Evolutionary conservation across 2,797 vertebrate species (phyloP), one percentile per base, ranked within the genome.

Genomic region (Parotocinclus haroldoi): DNA sequence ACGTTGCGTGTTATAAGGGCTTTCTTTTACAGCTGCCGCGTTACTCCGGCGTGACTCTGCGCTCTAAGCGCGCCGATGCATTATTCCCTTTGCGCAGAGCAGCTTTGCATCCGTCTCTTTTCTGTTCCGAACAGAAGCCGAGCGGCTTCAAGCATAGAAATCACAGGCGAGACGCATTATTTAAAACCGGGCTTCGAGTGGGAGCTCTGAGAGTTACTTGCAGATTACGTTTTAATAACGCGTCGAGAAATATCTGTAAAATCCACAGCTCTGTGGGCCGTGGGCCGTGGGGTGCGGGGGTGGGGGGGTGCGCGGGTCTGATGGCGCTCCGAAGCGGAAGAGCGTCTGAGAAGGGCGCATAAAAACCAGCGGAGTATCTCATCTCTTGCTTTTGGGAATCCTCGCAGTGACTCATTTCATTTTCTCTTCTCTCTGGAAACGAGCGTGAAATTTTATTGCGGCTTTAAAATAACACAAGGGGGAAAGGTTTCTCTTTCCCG

Each of bases 191-290:
- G 52, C 54, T 55, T 68, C 57, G 63, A 73, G 64, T 64, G 18
- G 59, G 54, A 72, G 49, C 76, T 71, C 53, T 48, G 69, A 72
- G 73, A 66, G 71, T 58, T 71, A 71, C 68, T 69, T 66, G 53
- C 68, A 69, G 66, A 76, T 80, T 76, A 68, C 36, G 59, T 58
- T 76, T 72, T 69, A 62, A 76, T 72, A 72, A 61, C 40, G 54
- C 57, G 66, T 73, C 66, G 69, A 68, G 58, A 72, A 72, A 66
- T 2, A 58, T 48, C 57, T 67, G 63, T 71, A 69, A 74, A 69
- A 63, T 42, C 63, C 16, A 61, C 72, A 70, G 55, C 42, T 53
- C 51, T 72, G 27, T 36, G 38, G 56, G 39, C 5, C 2, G 27
- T 2, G 27, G 27, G 27, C n/a, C n/a, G n/a, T n/a, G n/a, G n/a